Evolutionary conservation across 2,888 invertebrate genomes (phyloP).

Genomic region (Drosophila kuntzei): DNA sequence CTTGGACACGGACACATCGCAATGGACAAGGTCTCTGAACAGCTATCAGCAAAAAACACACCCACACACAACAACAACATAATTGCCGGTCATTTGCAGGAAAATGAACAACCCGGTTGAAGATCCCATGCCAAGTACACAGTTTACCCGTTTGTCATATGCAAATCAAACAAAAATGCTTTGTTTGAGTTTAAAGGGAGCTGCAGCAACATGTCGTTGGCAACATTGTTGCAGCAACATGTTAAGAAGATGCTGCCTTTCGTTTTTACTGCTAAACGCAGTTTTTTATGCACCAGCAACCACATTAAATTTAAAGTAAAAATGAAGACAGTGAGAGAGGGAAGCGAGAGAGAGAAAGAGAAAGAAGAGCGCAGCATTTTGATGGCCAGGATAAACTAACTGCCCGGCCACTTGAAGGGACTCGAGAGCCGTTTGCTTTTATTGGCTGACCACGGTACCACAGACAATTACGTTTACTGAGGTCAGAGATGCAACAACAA

Average conservation of each 20-base stretch:
- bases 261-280: slow-evolving; percentile 60
- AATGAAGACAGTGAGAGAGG: neutral
- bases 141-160: slow-evolving; percentile 68
- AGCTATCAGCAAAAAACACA: slow-evolving; percentile 49
- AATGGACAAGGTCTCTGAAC: slow-evolving; percentile 46
- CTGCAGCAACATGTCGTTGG: slow-evolving; percentile 15
- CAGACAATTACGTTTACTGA: slow-evolving; percentile 81
- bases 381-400: slow-evolving; percentile 64
- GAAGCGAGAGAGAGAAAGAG: neutral
- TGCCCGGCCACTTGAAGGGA: slow-evolving; percentile 66
- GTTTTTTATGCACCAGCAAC: slow-evolving; percentile 49
- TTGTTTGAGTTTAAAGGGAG: slow-evolving; percentile 10
- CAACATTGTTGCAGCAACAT: slow-evolving; percentile 80
- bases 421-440: slow-evolving; percentile 66
- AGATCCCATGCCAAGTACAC: slow-evolving; percentile 14
- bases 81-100: slow-evolving; percentile 83
- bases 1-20: slow-evolving; percentile 29
- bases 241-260: slow-evolving; percentile 31
- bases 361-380: slow-evolving; percentile 19
- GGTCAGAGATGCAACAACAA: slow-evolving; percentile 72
- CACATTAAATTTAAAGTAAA: slow-evolving; percentile 56
- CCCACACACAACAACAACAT: slow-evolving; percentile 64
- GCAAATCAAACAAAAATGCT: slow-evolving; percentile 73
- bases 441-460: slow-evolving; percentile 70
- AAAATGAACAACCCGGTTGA: slow-evolving; percentile 65